These are phyloP conservation scores for Monochamus alternatus DNA, from an alignment of 2,888 invertebrate species.

Conservation along the genomic window DNA sequence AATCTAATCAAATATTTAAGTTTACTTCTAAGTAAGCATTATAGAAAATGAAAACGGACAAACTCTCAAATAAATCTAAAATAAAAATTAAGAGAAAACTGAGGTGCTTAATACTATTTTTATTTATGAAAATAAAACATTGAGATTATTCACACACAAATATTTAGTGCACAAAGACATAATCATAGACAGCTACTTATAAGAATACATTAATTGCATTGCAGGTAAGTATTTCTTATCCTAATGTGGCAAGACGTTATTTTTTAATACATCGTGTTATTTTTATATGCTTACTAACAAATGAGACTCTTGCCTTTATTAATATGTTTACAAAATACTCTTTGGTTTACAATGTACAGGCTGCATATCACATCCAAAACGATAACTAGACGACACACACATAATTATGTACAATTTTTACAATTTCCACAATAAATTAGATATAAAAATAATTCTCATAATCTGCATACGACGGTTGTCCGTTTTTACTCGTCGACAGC, in stretches of 20 bases:
- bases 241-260: slow-evolving; percentile 28
- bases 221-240: slow-evolving; percentile 10
- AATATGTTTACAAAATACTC: slow-evolving; percentile 39
- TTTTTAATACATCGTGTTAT: background rate
- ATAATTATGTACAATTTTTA: slow-evolving; percentile 48
- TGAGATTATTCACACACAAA: background rate
- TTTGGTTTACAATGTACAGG: slow-evolving; percentile 45
- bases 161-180: background rate
- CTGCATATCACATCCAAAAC: slow-evolving; percentile 49
- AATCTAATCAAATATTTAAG: too few relatives aligned
- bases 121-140: background rate
- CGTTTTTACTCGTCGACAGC: slow-evolving; percentile 58
- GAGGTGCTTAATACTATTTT: too few relatives aligned
- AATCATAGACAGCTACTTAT: background rate
- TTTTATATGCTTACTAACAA: background rate
- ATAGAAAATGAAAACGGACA: too few relatives aligned
- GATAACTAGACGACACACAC: slow-evolving; percentile 46
- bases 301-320: slow-evolving; percentile 25
- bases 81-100: too few relatives aligned
- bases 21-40: too few relatives aligned
- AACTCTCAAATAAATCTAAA: too few relatives aligned
- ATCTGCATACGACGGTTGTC: slow-evolving; percentile 73
- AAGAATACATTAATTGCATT: slow-evolving; percentile 12
- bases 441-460: slow-evolving; percentile 81
- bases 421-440: slow-evolving; percentile 58